A percentile compares a stretch with the other conserved stretches of the same genome.
phyloP scores from a whole-genome alignment of 2,113 vertebrate species.

The Antechinus flavipes region DNA sequence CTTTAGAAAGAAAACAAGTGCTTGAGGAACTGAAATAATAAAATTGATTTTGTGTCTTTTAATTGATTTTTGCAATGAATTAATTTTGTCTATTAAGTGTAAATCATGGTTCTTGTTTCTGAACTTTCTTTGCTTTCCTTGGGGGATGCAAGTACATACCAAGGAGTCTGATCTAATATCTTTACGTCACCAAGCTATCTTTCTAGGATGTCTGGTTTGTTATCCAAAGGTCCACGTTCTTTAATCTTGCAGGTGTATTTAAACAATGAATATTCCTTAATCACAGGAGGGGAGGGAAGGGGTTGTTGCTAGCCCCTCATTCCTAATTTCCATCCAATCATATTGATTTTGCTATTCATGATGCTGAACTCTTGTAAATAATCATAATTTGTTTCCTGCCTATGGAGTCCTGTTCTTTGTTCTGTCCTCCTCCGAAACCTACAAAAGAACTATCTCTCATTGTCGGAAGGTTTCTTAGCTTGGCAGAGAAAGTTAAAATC shows the following conservation, averaged over 20 bases:
- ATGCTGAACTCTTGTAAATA: background rate
- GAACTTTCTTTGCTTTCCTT: background rate
- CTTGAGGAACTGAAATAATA: background rate
- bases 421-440: background rate
- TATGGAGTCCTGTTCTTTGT: background rate
- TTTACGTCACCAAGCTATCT: background rate
- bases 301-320: background rate
- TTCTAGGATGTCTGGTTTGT: background rate
- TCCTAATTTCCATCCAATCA: background rate
- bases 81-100: background rate
- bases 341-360: background rate
- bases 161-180: background rate
- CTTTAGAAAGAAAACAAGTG: background rate
- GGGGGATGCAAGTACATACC: background rate
- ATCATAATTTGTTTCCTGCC: background rate
- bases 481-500: background rate
- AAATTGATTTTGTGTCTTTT: background rate
- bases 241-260: background rate
- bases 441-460: background rate
- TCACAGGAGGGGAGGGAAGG: background rate
- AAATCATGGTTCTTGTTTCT: background rate
- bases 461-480: background rate
- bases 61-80: background rate
- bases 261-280: background rate
- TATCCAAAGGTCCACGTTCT: background rate